phyloP scores from a whole-genome alignment of 1,140 invertebrate species.

The Heliconius hewitsoni region DNA sequence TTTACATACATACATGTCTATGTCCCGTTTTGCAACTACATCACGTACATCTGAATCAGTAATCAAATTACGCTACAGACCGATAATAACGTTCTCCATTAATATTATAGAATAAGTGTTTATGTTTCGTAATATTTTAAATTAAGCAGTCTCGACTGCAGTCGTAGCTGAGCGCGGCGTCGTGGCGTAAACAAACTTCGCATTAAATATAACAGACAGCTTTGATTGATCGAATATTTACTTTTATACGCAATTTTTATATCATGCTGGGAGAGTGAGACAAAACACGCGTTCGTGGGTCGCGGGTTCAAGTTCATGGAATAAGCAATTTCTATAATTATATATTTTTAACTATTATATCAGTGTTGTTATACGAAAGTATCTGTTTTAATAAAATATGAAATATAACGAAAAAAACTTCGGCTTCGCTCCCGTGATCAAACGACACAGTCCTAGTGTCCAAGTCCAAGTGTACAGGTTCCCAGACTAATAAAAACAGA shows the following conservation, averaged over 20 bases:
- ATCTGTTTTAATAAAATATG: neutral
- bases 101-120: neutral
- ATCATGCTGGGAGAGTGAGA: neutral
- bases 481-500: too few species aligned
- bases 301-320: neutral
- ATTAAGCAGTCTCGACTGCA: neutral
- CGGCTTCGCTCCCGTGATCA: too few species aligned
- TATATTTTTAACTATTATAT: neutral
- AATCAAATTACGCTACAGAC: too few species aligned
- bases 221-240: slow-evolving; percentile 5
- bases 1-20: too few species aligned
- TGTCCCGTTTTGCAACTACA: too few species aligned
- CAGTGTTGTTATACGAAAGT: neutral
- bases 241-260: neutral
- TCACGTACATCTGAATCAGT: too few species aligned
- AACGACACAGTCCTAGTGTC: too few species aligned
- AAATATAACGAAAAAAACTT: too few species aligned
- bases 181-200: neutral
- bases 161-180: neutral
- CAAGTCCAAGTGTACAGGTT: too few species aligned
- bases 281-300: neutral
- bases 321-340: neutral
- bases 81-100: neutral
- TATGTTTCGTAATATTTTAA: neutral
- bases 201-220: neutral